Percentiles rank a stretch among this genome's conserved stretches.
Evolutionary conservation across 2,797 vertebrate species (phyloP).

Genomic region (Emys orbicularis): DNA sequence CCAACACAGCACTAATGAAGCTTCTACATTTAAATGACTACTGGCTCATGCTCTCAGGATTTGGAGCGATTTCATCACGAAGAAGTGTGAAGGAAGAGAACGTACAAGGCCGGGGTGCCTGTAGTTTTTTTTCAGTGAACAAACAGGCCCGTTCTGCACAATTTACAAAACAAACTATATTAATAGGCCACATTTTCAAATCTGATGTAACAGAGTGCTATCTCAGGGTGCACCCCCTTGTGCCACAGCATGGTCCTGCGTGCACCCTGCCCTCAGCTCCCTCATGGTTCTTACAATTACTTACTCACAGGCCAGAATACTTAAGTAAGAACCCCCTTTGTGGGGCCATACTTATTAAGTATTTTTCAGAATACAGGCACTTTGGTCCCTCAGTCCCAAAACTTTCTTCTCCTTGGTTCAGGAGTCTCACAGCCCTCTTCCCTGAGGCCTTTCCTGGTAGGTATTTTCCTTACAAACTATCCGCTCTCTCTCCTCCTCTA

Average conservation of each 20-base stretch:
- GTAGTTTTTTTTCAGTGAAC: background rate
- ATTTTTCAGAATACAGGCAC: too few relatives aligned
- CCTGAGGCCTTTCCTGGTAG: too few relatives aligned
- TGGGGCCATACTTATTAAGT: too few relatives aligned
- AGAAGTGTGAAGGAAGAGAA: fast-evolving
- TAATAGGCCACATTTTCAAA: background rate
- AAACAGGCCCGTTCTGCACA: background rate
- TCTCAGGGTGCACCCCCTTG: background rate
- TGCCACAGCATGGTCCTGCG: background rate
- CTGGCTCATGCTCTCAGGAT: background rate
- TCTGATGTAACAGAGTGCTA: background rate
- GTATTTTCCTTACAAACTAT: too few relatives aligned
- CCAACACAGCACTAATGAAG: background rate
- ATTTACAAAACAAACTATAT: background rate
- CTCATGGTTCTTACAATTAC: background rate
- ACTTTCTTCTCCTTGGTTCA: too few relatives aligned
- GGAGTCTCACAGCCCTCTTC: too few relatives aligned
- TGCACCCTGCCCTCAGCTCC: background rate
- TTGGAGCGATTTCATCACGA: background rate
- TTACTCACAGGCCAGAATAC: background rate
- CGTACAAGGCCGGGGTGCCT: background rate
- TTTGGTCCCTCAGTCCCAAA: too few relatives aligned
- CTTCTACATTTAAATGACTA: background rate
- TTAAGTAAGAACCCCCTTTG: too few relatives aligned
- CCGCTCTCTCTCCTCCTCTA: too few relatives aligned